Evolutionary conservation across 2,888 invertebrate species (phyloP).

Genomic region (Pseudococcus jackbeardsleyi): DNA sequence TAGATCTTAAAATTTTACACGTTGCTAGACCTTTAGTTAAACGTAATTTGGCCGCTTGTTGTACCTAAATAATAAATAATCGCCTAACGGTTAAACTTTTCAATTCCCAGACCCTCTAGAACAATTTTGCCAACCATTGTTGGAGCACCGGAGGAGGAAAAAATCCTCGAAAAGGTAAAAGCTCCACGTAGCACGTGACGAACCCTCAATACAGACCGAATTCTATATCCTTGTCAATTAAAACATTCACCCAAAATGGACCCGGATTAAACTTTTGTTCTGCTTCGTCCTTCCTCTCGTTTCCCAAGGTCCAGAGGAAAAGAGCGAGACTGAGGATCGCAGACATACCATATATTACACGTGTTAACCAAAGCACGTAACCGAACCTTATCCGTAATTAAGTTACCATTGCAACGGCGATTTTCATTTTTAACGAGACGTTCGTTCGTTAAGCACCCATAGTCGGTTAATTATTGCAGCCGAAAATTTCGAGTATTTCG

Average conservation of each 20-base stretch:
- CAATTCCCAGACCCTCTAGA: not conserved
- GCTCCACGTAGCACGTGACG: not conserved
- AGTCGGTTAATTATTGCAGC: constrained; percentile 23
- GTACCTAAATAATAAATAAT: constrained; percentile 2
- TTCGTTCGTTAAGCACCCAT: constrained; percentile 15
- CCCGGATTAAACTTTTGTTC: constrained; percentile 38
- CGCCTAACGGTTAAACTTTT: not conserved
- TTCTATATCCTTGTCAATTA: constrained; percentile 45
- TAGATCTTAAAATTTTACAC: not conserved
- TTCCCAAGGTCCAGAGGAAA: not conserved
- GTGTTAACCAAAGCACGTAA: constrained; percentile 43
- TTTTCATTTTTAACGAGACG: constrained; percentile 54
- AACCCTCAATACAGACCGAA: constrained; percentile 9
- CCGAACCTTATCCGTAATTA: constrained; percentile 35
- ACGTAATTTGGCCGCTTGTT: no score
- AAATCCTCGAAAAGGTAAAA: not conserved
- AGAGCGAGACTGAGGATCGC: no score
- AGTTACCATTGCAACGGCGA: constrained; percentile 43
- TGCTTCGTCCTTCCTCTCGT: not conserved
- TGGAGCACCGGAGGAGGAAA: not conserved
- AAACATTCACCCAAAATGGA: constrained; percentile 9
- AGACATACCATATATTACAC: not conserved
- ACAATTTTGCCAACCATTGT: not conserved
- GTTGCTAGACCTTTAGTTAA: no score
- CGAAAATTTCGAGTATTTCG: not conserved